These are phyloP conservation scores for Rhagophthalmus giganteus DNA, from an alignment of 2,888 invertebrate species.

Conservation along the genomic window DNA sequence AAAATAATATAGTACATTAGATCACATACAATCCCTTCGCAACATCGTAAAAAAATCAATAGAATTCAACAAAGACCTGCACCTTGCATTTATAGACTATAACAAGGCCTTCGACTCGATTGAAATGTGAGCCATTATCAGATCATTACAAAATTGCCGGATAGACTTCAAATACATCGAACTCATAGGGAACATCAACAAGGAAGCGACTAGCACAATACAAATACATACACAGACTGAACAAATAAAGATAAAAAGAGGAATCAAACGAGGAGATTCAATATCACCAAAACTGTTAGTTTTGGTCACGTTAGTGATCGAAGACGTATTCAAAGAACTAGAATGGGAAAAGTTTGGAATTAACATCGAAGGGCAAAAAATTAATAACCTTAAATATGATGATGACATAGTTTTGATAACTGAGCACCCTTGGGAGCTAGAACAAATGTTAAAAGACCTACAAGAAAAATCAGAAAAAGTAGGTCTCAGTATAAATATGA, in stretches of 20 bases:
- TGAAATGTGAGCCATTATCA: slow-evolving; percentile 1
- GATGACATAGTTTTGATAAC: too few species aligned
- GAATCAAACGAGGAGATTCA: background rate
- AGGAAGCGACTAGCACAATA: background rate
- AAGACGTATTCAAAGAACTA: slow-evolving; percentile 3
- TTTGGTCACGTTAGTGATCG: too few species aligned
- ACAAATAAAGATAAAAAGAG: background rate
- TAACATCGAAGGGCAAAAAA: background rate
- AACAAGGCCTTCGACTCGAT: slow-evolving; percentile 4
- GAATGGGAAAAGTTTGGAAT: background rate
- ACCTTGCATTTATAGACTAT: background rate
- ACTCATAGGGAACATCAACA: background rate
- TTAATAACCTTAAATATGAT: too few species aligned
- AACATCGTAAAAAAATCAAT: slow-evolving; percentile 1
- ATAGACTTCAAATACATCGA: slow-evolving; percentile 2
- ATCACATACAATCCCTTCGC: background rate
- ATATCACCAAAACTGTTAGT: too few species aligned
- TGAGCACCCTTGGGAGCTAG: too few species aligned
- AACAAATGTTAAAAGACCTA: too few species aligned
- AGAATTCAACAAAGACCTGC: slow-evolving; percentile 1
- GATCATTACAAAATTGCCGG: background rate
- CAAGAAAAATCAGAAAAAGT: too few species aligned
- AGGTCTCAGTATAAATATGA: too few species aligned
- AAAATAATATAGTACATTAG: background rate
- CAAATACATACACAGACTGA: background rate